These are phyloP conservation scores for Lasioglossum oenotherae DNA, from an alignment of 2,888 invertebrate genomes.

Conservation along the genomic window DNA sequence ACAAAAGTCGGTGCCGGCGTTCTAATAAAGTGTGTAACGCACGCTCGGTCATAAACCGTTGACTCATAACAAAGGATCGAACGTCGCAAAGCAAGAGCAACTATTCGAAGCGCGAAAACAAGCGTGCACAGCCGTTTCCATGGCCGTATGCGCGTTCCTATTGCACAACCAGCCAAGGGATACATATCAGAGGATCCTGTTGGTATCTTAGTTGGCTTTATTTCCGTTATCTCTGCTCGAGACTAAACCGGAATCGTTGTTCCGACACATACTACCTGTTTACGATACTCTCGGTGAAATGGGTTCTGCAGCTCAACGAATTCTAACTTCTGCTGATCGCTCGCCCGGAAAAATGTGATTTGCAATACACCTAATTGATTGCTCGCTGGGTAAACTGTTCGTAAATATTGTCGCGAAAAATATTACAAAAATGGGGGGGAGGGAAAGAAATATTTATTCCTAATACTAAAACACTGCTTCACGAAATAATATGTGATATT, in stretches of 20 bases:
- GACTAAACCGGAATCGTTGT: constrained; percentile 37
- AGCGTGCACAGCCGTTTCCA: constrained; percentile 70
- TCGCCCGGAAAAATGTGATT: background rate
- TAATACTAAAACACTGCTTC: background rate
- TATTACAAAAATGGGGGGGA: background rate
- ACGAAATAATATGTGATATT: too few species aligned
- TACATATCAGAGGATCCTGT: constrained; percentile 77
- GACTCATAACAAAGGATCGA: constrained; percentile 52
- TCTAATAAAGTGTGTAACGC: constrained; percentile 68
- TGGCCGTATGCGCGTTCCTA: constrained; percentile 63
- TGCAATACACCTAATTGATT: background rate
- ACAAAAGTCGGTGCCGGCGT: constrained; percentile 37
- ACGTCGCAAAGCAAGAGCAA: constrained; percentile 71
- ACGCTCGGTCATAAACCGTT: constrained; percentile 74
- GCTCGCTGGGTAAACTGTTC: background rate
- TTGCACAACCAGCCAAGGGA: constrained; percentile 65
- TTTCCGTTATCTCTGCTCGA: constrained; percentile 64
- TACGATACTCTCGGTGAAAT: constrained; percentile 20
- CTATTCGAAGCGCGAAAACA: constrained; percentile 68
- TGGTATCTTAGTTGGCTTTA: constrained; percentile 73
- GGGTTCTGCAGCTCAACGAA: background rate
- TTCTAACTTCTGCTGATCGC: background rate
- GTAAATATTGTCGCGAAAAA: background rate
- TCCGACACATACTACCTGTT: constrained; percentile 31
- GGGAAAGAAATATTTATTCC: background rate